Evolutionary conservation across 2,888 invertebrate species (phyloP), one percentile per base, ranked within the genome.

Genomic region (Idaea biselata): DNA sequence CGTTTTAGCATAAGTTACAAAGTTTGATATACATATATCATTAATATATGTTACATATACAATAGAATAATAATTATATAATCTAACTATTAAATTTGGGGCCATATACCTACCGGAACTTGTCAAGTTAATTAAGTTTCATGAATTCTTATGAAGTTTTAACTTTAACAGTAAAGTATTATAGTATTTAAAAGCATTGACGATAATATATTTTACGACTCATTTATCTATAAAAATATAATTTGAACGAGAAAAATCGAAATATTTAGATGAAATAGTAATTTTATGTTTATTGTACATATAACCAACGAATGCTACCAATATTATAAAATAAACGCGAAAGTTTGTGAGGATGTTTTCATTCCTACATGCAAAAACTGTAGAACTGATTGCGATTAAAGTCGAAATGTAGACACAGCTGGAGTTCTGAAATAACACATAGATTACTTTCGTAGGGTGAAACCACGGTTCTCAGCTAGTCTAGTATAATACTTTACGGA

Each of bases 1-100:
- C 78, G 76, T 85, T 82, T 81, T 78, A 79, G 78, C 73, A 62
- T 71, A 66, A 65, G 56, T 56, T 17, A 56, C 18, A 16, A 56
- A 56, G 56, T 56, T 56, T 56, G 18, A 56, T 56, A 18, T 4
- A 56, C 16, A 55, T 17, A 55, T 55, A 11, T 55, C 17, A 56
- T 18, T 17, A 16, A 56, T 18, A 18, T 56, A 56, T 56, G 17
- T n/a, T 8, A 55, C 55, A 55, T 17, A 55, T 8, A 16, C 8
- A 53, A 16, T 16, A 55, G 16, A 17, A 53, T 16, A 55, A 18
- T 56, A 56, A 11, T 17, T 56, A 56, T 18, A 14, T 1, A 56
- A 18, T 18, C 14, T 56, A 56, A 18, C 11, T 56, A 56, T 16
- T 17, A 7, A 55, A 55, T 56, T 56, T 56, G 56, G 56, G 56